Evolutionary conservation across 2,888 invertebrate species (phyloP).

Genomic region (Blastobasis lacticolella): DNA sequence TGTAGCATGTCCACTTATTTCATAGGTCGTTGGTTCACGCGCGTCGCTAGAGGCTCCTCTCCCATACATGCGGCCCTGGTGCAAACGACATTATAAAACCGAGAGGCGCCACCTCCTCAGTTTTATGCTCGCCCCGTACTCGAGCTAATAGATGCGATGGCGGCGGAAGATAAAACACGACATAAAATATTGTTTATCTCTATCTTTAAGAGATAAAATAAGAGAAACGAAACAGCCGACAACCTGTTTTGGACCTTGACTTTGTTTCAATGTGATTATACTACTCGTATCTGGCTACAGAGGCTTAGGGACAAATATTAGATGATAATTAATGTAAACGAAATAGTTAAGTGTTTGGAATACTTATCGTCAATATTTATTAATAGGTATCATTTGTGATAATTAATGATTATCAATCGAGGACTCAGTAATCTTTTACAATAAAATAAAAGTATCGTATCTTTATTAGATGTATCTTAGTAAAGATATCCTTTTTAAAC

Average conservation of each 20-base stretch:
- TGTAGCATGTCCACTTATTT: too few relatives aligned
- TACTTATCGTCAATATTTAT: too few relatives aligned
- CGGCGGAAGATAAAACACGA: slow-evolving; percentile 28
- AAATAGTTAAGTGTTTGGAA: too few relatives aligned
- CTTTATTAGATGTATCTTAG: too few relatives aligned
- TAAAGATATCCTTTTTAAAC: too few relatives aligned
- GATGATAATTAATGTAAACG: too few relatives aligned
- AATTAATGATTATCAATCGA: too few relatives aligned
- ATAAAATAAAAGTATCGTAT: too few relatives aligned
- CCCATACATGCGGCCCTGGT: slow-evolving; percentile 15
- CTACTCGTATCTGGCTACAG: slow-evolving; percentile 24
- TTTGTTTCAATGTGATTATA: slow-evolving; percentile 38
- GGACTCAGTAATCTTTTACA: too few relatives aligned
- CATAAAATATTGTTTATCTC: slow-evolving; percentile 24
- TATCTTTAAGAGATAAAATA: slow-evolving; percentile 27
- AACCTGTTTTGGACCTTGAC: slow-evolving; percentile 23
- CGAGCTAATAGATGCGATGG: slow-evolving; percentile 35
- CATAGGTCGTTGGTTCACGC: too few relatives aligned
- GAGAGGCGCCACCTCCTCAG: slow-evolving; percentile 35
- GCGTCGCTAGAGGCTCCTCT: too few relatives aligned
- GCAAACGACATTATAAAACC: slow-evolving; percentile 44
- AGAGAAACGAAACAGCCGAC: slow-evolving; percentile 20
- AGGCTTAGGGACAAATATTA: neutral
- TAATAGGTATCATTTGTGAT: too few relatives aligned
- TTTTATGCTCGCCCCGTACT: slow-evolving; percentile 47